A percentile compares a stretch with the other conserved stretches of the same genome.
phyloP scores from a whole-genome alignment of 2,888 invertebrate species.

The Tenthredo livida region DNA sequence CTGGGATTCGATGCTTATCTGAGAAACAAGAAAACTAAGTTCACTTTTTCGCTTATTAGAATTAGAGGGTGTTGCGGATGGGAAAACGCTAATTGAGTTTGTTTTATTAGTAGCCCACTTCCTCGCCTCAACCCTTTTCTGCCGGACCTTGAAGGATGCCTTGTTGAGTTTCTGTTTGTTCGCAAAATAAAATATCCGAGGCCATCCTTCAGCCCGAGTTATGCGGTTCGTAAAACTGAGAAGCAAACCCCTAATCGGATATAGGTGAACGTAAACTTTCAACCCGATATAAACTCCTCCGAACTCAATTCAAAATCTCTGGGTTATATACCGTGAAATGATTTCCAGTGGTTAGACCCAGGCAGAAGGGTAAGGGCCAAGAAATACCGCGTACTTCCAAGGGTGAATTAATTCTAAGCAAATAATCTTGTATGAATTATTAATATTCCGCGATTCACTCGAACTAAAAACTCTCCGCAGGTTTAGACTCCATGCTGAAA shows the following conservation, averaged over 20 bases:
- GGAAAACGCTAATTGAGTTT: constrained; percentile 13
- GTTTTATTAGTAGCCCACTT: not conserved
- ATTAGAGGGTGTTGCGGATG: not conserved
- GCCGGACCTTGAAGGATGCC: not conserved
- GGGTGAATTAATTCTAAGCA: constrained; percentile 45
- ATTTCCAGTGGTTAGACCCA: not conserved
- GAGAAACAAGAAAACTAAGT: constrained; percentile 11
- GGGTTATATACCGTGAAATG: constrained; percentile 18
- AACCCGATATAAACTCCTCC: constrained; percentile 4
- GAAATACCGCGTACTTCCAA: not conserved
- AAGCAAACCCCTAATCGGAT: constrained; percentile 12
- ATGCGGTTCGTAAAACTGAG: not conserved
- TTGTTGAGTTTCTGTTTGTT: not conserved
- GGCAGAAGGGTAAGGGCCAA: not conserved
- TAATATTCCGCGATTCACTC: constrained; percentile 25
- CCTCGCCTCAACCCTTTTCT: not conserved
- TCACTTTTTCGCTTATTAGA: constrained; percentile 31
- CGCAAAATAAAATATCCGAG: not conserved
- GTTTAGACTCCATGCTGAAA: not conserved
- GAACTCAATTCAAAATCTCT: not conserved
- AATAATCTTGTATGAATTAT: constrained; percentile 45
- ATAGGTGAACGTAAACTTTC: not conserved
- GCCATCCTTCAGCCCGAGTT: not conserved
- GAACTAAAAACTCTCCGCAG: constrained; percentile 9
- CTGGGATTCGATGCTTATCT: constrained; percentile 23